phyloP scores from a whole-genome alignment of 2,888 invertebrate genomes.

The Cheilosia vulpina region DNA sequence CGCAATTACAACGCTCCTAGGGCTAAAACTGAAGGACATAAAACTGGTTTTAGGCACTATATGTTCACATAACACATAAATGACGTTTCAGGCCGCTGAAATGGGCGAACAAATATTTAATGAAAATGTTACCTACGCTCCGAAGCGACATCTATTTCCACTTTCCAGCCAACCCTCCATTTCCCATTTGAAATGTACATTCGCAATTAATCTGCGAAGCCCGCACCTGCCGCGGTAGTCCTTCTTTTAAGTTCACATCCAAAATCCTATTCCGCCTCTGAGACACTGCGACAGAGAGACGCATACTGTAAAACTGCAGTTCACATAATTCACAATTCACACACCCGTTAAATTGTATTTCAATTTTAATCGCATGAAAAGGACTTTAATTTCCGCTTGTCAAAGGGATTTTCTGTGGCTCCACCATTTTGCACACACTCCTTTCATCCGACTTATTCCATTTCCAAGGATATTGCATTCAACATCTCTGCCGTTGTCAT shows the following conservation, averaged over 20 bases:
- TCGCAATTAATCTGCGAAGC: neutral
- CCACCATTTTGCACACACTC: conserved; percentile 22
- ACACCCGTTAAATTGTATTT: conserved; percentile 78
- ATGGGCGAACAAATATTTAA: no score
- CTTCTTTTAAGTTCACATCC: neutral
- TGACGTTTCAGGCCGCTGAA: no score
- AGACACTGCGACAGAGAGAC: neutral
- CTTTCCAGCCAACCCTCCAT: no score
- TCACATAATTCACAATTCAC: conserved; percentile 65
- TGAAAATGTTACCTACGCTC: no score
- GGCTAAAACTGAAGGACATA: no score
- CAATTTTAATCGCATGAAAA: conserved; percentile 78
- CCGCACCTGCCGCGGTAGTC: neutral
- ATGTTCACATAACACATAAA: no score
- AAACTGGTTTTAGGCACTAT: no score
- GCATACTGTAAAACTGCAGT: conserved; percentile 10
- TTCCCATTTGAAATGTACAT: no score
- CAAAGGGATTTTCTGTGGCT: conserved; percentile 73
- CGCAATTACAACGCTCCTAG: no score
- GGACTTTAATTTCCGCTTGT: conserved; percentile 78
- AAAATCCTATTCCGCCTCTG: neutral
- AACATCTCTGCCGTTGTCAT: conserved; percentile 55
- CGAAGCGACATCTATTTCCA: no score
- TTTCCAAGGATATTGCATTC: conserved; percentile 57
- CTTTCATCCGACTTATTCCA: conserved; percentile 3